phyloP scores from a whole-genome alignment of 2,888 invertebrate species.

The Caenorhabditis zanzibari region DNA sequence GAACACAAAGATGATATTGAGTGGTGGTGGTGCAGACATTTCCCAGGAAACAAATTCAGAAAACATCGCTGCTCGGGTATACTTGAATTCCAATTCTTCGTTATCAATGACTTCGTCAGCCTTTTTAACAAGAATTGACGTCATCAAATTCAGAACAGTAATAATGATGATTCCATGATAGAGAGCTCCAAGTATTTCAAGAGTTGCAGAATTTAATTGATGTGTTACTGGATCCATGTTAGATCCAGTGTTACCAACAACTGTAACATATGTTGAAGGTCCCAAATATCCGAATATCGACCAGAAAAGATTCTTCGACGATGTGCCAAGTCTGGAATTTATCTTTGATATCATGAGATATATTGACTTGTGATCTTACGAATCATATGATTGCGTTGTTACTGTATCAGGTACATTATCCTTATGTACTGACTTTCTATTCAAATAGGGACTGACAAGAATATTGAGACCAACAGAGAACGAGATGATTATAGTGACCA shows the following conservation, averaged over 20 bases:
- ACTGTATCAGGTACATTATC: constrained; percentile 1
- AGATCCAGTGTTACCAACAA: constrained; percentile 74
- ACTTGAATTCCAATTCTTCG: constrained; percentile 81
- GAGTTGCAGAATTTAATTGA: constrained; percentile 50
- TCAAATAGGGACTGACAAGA: constrained; percentile 58
- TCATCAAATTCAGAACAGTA: constrained; percentile 79
- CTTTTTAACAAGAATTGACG: constrained; percentile 77
- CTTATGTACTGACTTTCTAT: constrained; percentile 7
- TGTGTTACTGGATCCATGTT: constrained; percentile 52
- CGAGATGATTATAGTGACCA: constrained; percentile 78
- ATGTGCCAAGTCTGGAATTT: constrained; percentile 41
- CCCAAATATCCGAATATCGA: constrained; percentile 78
- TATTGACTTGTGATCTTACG: constrained; percentile 7
- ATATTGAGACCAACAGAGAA: constrained; percentile 78
- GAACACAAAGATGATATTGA: constrained; percentile 70
- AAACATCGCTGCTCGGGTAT: constrained; percentile 75
- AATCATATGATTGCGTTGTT: constrained; percentile 46
- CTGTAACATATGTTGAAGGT: constrained; percentile 59
- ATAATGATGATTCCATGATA: constrained; percentile 78
- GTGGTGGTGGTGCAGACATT: constrained; percentile 77
- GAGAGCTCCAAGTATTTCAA: constrained; percentile 70
- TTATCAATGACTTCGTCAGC: constrained; percentile 79
- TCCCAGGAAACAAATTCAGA: constrained; percentile 74
- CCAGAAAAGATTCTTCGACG: constrained; percentile 76
- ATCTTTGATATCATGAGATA: constrained; percentile 7